These are phyloP conservation scores for Spialia ferax DNA, from an alignment of 2,888 invertebrate species.

Conservation along the genomic window DNA sequence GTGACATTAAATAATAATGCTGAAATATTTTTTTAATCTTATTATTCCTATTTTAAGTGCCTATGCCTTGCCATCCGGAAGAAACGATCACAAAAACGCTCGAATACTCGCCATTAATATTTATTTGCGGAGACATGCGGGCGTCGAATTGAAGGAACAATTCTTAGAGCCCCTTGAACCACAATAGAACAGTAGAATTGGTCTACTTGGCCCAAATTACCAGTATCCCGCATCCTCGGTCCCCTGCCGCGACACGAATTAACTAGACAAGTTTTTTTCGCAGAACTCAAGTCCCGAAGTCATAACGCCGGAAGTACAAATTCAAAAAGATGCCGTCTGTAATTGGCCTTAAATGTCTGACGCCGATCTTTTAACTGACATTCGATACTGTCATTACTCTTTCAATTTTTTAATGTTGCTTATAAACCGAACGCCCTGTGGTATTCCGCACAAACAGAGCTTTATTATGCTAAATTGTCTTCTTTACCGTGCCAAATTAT, in stretches of 20 bases:
- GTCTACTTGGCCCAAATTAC: constrained; percentile 82
- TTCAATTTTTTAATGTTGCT: not conserved
- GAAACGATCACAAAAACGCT: constrained; percentile 37
- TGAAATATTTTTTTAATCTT: too few species aligned
- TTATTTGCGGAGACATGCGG: constrained; percentile 77
- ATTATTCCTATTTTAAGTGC: too few species aligned
- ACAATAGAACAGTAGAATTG: constrained; percentile 76
- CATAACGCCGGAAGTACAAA: constrained; percentile 48
- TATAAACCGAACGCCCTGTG: constrained; percentile 7
- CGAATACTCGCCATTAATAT: constrained; percentile 61
- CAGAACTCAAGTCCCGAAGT: constrained; percentile 45
- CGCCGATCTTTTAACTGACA: constrained; percentile 13
- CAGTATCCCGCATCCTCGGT: constrained; percentile 81
- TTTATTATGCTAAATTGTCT: constrained; percentile 45
- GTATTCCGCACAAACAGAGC: constrained; percentile 27
- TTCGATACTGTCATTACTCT: constrained; percentile 13
- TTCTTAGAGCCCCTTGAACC: constrained; percentile 70
- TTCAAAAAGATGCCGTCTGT: constrained; percentile 30
- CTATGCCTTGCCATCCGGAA: not conserved
- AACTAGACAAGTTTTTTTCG: constrained; percentile 55
- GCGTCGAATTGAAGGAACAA: constrained; percentile 71
- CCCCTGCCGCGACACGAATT: constrained; percentile 66
- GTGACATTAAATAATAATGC: too few species aligned
- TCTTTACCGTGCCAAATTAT: constrained; percentile 56
- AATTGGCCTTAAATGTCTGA: constrained; percentile 36